These are phyloP conservation scores for Rhamphomyia laevipes DNA, from an alignment of 2,888 invertebrate genomes.

Conservation along the genomic window DNA sequence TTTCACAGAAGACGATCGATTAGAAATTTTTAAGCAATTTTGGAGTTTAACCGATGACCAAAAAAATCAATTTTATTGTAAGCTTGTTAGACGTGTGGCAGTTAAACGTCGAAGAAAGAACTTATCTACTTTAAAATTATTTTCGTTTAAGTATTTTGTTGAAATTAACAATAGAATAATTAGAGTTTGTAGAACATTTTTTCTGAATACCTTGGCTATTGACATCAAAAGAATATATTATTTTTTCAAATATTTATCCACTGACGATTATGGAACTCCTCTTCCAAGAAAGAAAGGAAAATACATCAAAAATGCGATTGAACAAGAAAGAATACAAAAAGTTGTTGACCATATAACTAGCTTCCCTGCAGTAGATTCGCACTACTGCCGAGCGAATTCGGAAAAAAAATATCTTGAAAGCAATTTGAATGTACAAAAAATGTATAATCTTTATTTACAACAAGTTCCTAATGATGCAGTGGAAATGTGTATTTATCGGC, in stretches of 20 bases:
- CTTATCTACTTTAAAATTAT: background rate
- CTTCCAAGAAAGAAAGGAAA: background rate
- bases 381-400: background rate
- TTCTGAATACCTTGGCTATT: background rate
- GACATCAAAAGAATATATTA: background rate
- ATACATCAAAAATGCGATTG: background rate
- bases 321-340: background rate
- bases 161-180: too few relatives aligned
- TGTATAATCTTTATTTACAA: constrained; percentile 4
- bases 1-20: background rate
- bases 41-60: background rate
- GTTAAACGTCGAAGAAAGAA: background rate
- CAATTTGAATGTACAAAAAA: background rate
- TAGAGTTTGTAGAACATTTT: background rate
- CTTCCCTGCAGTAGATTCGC: background rate
- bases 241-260: background rate
- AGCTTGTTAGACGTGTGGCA: background rate
- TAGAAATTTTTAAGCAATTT: background rate
- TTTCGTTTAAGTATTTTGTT: too few relatives aligned
- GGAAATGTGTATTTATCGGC: background rate
- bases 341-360: background rate
- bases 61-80: background rate
- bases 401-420: background rate
- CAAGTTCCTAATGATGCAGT: background rate
- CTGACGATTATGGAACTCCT: background rate